Evolutionary conservation across 2,113 vertebrate genomes (phyloP).

Genomic region (Petromus typicus): DNA sequence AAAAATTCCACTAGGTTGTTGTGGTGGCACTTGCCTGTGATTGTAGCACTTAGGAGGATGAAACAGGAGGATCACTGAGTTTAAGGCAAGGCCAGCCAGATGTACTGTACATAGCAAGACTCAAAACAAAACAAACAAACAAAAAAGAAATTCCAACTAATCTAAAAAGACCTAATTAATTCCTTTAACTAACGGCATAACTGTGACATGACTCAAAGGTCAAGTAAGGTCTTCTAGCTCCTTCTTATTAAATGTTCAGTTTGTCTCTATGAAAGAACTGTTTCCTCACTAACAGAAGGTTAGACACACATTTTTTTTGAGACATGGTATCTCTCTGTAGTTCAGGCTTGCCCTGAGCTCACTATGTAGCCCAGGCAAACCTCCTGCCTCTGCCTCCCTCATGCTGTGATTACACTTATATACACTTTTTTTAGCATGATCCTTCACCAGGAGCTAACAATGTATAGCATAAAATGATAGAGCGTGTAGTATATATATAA

Average conservation of each 20-base stretch:
- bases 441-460: slow-evolving; percentile 3
- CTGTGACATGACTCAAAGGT: neutral
- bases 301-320: no score
- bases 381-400: no score
- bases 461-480: neutral
- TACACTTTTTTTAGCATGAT: neutral
- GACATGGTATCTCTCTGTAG: no score
- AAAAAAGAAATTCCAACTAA: neutral
- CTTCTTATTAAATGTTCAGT: slow-evolving; percentile 48
- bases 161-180: neutral
- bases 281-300: slow-evolving; percentile 47
- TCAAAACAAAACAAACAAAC: neutral
- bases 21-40: neutral
- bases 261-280: neutral
- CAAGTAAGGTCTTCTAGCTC: neutral
- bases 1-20: neutral
- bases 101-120: neutral
- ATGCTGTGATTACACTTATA: no score
- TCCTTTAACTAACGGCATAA: slow-evolving; percentile 16
- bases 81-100: neutral
- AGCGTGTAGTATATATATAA: neutral
- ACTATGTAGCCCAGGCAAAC: no score
- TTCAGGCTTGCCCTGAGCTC: no score
- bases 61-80: neutral
- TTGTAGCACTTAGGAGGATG: neutral